These are phyloP conservation scores for Drosophila nebulosa DNA, from an alignment of 1,140 invertebrate species.

Conservation along the genomic window DNA sequence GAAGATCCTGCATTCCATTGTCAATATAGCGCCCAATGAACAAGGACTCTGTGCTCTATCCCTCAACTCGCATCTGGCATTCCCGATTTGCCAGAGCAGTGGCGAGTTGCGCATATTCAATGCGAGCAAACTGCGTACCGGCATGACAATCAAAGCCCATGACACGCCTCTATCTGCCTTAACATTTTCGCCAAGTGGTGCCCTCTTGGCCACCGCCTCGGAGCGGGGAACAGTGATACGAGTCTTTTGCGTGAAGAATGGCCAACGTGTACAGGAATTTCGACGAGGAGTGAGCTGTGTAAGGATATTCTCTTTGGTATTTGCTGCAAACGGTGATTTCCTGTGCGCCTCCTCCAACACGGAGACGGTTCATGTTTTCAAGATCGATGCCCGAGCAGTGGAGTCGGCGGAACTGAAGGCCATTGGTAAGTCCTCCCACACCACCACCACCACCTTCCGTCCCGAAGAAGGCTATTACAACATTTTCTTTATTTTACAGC, in stretches of 20 bases:
- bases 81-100: constrained; percentile 95
- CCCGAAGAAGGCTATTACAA: no score
- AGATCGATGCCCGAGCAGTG: constrained; percentile 83
- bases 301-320: constrained; percentile 94
- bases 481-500: constrained; percentile 29
- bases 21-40: constrained; percentile 97
- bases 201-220: constrained; percentile 95
- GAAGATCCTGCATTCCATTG: constrained; percentile 98
- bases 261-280: constrained; percentile 96
- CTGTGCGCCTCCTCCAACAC: constrained; percentile 97
- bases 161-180: constrained; percentile 97
- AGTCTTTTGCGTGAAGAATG: constrained; percentile 95
- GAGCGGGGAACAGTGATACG: constrained; percentile 99
- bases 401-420: constrained; percentile 62
- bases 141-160: constrained; percentile 97
- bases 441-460: background rate
- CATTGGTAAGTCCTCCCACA: constrained; percentile 37
- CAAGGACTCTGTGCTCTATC: constrained; percentile 96
- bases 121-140: constrained; percentile 95
- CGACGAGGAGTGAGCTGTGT: constrained; percentile 97
- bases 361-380: constrained; percentile 99
- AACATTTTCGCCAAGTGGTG: constrained; percentile 93
- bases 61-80: constrained; percentile 95
- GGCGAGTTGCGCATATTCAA: constrained; percentile 99
- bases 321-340: constrained; percentile 94